Evolutionary conservation across 2,113 vertebrate species (phyloP).

Genomic region (Xenopus borealis): DNA sequence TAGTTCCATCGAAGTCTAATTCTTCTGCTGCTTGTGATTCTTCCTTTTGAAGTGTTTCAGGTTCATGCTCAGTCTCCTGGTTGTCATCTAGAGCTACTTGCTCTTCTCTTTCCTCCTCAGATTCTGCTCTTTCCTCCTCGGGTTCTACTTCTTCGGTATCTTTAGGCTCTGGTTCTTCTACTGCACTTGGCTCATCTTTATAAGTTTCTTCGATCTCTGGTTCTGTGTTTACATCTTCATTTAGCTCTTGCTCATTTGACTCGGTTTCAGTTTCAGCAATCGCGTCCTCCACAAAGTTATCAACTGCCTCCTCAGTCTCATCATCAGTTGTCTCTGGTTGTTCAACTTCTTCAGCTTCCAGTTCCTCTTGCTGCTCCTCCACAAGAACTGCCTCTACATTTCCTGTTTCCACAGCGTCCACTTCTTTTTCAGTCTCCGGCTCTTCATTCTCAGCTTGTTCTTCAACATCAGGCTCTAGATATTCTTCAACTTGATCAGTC

Average conservation of each 20-base stretch:
- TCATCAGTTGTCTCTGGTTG: not conserved
- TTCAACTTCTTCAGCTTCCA: not conserved
- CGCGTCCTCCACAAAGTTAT: not conserved
- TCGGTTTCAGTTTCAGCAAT: not conserved
- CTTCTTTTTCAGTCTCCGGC: conserved; percentile 36
- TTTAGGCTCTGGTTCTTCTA: not conserved
- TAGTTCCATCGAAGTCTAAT: too few relatives aligned
- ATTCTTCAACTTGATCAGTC: not conserved
- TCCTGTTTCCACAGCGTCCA: not conserved
- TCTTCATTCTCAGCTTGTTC: conserved; percentile 43
- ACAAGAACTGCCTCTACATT: not conserved
- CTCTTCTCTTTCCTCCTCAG: not conserved
- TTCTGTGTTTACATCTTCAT: not conserved
- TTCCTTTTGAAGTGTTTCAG: too few relatives aligned
- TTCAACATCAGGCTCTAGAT: not conserved
- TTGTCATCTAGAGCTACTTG: not conserved
- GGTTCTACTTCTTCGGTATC: not conserved
- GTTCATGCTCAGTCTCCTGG: not conserved
- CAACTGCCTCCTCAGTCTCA: not conserved
- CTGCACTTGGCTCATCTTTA: not conserved
- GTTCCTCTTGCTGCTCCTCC: not conserved
- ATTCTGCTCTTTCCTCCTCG: not conserved
- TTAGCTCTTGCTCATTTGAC: not conserved
- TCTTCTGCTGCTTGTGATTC: too few relatives aligned
- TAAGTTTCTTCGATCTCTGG: not conserved